These are phyloP conservation scores for Tachycineta bicolor DNA, from an alignment of 2,113 vertebrate species.

Conservation along the genomic window DNA sequence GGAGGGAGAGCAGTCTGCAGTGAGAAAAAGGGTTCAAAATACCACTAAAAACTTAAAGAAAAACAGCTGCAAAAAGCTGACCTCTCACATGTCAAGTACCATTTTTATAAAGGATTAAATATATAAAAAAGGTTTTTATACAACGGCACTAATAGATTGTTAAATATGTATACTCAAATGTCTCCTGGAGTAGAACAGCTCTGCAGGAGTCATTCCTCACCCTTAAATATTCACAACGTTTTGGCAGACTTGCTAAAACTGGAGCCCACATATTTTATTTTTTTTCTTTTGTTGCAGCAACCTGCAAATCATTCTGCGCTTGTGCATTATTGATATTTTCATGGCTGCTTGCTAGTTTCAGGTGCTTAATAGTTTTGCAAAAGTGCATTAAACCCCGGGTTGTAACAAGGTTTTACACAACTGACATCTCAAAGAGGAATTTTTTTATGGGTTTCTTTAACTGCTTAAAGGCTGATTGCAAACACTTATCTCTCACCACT, in stretches of 20 bases:
- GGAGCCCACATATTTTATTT: not conserved
- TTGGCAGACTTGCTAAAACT: not conserved
- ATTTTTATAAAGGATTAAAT: slow-evolving; percentile 30
- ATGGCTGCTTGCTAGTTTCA: not conserved
- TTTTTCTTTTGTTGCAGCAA: not conserved
- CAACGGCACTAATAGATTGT: slow-evolving; percentile 1
- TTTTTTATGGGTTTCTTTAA: not conserved
- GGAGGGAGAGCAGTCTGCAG: not conserved
- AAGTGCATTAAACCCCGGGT: not conserved
- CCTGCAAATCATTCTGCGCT: not conserved
- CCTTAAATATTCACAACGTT: not conserved
- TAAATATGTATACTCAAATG: not conserved
- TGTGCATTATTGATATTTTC: not conserved
- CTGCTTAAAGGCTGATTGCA: not conserved
- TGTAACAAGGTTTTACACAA: not conserved
- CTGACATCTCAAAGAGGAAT: not conserved
- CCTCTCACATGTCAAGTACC: not conserved
- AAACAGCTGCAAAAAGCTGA: not conserved
- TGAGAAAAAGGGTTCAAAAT: not conserved
- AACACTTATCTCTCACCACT: not conserved
- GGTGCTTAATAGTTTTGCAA: not conserved
- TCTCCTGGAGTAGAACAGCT: not conserved
- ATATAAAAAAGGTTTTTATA: slow-evolving; percentile 5
- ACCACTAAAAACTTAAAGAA: not conserved
- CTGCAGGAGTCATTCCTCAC: not conserved